Percentiles rank a stretch among this genome's conserved stretches.
Conservation (phyloP, 2,888 invertebrate species). For the Melangyna quadrimaculata region DNA sequence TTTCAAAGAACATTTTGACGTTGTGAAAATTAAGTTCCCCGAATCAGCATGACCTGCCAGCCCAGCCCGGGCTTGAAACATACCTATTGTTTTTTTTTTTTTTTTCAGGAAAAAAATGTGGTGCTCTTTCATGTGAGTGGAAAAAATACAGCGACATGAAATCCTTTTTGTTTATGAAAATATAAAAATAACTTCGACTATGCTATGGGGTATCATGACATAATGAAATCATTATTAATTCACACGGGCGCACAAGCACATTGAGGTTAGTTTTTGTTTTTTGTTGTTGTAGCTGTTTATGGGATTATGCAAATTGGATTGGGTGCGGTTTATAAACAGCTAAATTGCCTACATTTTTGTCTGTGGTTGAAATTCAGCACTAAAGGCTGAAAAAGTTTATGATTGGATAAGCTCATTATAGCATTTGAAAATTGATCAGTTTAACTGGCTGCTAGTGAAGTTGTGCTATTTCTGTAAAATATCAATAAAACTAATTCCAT, state of each 20-base stretch:
- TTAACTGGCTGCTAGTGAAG: neutral
- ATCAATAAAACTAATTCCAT: neutral
- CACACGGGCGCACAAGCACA: neutral
- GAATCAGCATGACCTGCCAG: too few relatives aligned
- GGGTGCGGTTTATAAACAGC: neutral
- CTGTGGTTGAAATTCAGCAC: neutral
- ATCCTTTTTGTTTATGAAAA: neutral
- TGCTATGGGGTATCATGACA: neutral
- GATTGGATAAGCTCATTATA: neutral
- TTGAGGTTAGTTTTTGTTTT: conserved; percentile 5
- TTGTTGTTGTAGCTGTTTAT: neutral
- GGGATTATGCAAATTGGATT: neutral
- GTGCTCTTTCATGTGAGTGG: conserved; percentile 11
- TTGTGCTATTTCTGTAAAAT: neutral
- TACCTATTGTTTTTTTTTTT: neutral
- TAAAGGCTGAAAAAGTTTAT: neutral
- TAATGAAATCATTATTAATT: conserved; percentile 36
- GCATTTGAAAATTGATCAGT: neutral
- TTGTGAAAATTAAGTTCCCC: conserved; percentile 34
- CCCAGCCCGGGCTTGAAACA: neutral
- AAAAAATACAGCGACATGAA: neutral
- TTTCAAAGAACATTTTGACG: conserved; percentile 44
- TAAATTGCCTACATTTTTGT: conserved; percentile 12
- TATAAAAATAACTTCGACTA: neutral
- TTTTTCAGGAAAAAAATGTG: neutral